Base-by-base conservation (phyloP, 2,113 vertebrate species). In the Kryptolebias marmoratus region DNA sequence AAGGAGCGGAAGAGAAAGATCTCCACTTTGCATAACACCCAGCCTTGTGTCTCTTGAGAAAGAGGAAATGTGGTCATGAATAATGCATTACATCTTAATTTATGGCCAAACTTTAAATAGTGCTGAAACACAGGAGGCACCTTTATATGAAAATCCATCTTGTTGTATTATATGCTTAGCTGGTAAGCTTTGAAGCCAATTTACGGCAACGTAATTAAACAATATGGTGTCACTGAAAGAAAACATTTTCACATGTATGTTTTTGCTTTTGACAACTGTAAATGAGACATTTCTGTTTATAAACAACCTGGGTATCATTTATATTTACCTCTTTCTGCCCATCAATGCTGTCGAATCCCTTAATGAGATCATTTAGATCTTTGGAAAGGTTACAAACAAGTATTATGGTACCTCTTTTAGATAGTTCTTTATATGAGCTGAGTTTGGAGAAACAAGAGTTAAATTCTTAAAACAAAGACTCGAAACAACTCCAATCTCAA, bases 91-190 rank as follows among this genome's bases (percentile, higher is more conserved):
- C 36, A 15, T 64, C 66, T 83, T 90, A 90, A 90, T 90, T 91
- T 88, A 91, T 89, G 83, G 76, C 72, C 82, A 87, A 90, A 89
- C 90, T 90, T 89, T 85, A 90, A 89, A 89, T 90, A 90, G 87
- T 71, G 11, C 82, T 62, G 66, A 83, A 81, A 79, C 72, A 73
- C 75, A 66, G 77, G 71, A 80, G 76, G 72, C 32, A 61, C 53
- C 13, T 32, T 27, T 30, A 52, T 77, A 77, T 67, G 68, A 80
- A 81, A 79, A 80, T 81, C 65, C 71, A 81, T 86, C 77, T 71
- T 69, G 75, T 71, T 80, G 75, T 54, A 57, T 80, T 84, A 84
- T 88, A 86, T 77, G 82, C 79, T 76, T 61, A 55, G 82, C 3
- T 45, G 47, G 52, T 48, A 1, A 11, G 67, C 71, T 73, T 56